These are phyloP conservation scores for Salpingus planirostris DNA, from an alignment of 2,888 invertebrate genomes.

Conservation along the genomic window DNA sequence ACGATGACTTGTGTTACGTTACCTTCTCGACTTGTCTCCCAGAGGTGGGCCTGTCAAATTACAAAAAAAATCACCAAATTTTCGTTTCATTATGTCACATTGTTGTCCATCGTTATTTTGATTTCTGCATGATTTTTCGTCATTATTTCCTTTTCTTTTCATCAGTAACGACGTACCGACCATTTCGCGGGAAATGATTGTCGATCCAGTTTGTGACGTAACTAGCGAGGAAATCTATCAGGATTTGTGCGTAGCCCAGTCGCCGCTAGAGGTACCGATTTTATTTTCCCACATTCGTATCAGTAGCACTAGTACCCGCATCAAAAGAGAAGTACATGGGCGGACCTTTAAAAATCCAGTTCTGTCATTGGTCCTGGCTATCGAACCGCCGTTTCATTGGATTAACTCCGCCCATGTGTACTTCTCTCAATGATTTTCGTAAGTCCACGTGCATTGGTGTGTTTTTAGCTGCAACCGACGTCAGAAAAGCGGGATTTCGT, in stretches of 20 bases:
- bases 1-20: slow-evolving; percentile 82
- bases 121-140: too few relatives aligned
- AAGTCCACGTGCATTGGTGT: background rate
- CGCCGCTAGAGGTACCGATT: slow-evolving; percentile 25
- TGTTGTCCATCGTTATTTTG: too few relatives aligned
- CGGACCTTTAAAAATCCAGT: too few relatives aligned
- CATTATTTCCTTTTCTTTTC: too few relatives aligned
- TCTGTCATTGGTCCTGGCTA: slow-evolving; percentile 2
- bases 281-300: too few relatives aligned
- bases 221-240: slow-evolving; percentile 91
- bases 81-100: too few relatives aligned
- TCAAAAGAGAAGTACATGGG: too few relatives aligned
- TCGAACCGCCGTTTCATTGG: background rate
- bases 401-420: too few relatives aligned
- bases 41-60: too few relatives aligned
- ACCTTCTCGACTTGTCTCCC: slow-evolving; percentile 61
- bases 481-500: slow-evolving; percentile 88
- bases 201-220: slow-evolving; percentile 33
- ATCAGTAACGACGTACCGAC: slow-evolving; percentile 32
- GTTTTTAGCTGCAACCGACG: slow-evolving; percentile 27
- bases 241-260: slow-evolving; percentile 71
- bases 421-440: background rate
- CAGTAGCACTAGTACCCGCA: too few relatives aligned
- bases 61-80: too few relatives aligned
- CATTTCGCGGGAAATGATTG: slow-evolving; percentile 21